Evolutionary conservation across 2,113 vertebrate species (phyloP), one percentile per base, ranked within the genome.

Genomic region (Corvus moneduloides): DNA sequence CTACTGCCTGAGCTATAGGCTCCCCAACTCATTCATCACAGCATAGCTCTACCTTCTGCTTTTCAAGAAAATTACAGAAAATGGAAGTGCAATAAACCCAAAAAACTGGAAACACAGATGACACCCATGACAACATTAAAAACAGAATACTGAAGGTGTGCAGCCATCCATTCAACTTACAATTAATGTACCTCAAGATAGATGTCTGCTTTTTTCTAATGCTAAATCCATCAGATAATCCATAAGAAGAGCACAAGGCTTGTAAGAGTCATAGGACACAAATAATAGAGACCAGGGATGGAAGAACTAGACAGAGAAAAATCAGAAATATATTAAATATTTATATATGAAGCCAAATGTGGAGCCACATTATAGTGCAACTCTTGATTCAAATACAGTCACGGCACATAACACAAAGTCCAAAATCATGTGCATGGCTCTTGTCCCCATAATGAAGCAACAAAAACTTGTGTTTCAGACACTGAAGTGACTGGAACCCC

Each of bases 51-150:
- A 66, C 94, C 95, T 95, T 90, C 85, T 44, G 20, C 93, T 87
- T 93, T 97, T 96, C 96, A 89, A 94, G 92, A 98, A 98, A 98
- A 98, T 98, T 95, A 96, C 87, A 95, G 96, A 98, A 98, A 98
- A 97, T 96, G 93, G 97, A 97, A 97, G 93, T 73, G 91, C 94
- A 98, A 93, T 98, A 97, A 98, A 98, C 95, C 94, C 96, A 97
- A 97, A 98, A 98, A 97, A 86, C 96, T 97, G 96, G 96, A 98
- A 98, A 97, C 80, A 87, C 87, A 94, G 92, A 97, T 88, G 97
- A 94, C 96, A 97, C 92, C 85, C 90, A 96, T 96, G 97, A 94
- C 94, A 97, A 97, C 94, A 92, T 97, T 98, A 91, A 97, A 97
- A 97, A 91, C 83, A 95, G 82, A 93, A 91, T 71, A 59, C 63